phyloP scores from a whole-genome alignment of 1,140 invertebrate species.

The Heterodera carotae region DNA sequence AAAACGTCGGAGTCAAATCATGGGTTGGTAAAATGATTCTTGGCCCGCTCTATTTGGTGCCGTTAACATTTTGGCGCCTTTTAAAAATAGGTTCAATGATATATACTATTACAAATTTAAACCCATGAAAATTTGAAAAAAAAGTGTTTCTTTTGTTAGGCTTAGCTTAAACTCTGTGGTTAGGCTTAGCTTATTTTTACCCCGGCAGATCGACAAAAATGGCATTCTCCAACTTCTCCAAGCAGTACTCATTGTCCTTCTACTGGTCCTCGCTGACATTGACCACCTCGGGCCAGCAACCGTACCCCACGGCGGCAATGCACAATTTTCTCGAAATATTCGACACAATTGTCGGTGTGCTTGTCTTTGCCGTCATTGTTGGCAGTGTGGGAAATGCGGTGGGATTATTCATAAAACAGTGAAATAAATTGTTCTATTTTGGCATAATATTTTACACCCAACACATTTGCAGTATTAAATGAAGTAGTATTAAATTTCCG shows the following conservation, averaged over 20 bases:
- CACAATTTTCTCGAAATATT: constrained; percentile 72
- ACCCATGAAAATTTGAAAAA: too few species aligned
- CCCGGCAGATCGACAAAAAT: constrained; percentile 12
- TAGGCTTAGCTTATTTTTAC: too few species aligned
- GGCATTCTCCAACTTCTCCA: constrained; percentile 53
- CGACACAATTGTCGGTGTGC: constrained; percentile 82
- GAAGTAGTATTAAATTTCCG: too few species aligned
- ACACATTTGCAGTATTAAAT: too few species aligned
- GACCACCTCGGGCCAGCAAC: constrained; percentile 79
- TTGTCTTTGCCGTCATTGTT: constrained; percentile 82
- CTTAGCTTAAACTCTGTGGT: not conserved
- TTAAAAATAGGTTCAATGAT: too few species aligned
- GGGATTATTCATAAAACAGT: too few species aligned
- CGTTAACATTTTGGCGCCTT: too few species aligned
- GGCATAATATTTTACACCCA: too few species aligned
- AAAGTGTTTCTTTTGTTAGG: not conserved
- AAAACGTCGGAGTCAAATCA: too few species aligned
- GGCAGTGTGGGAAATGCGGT: constrained; percentile 93
- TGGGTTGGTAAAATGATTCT: too few species aligned
- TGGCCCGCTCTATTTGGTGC: too few species aligned
- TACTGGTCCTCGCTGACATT: constrained; percentile 93
- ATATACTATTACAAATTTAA: too few species aligned
- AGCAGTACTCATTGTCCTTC: constrained; percentile 75
- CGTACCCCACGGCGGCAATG: constrained; percentile 48
- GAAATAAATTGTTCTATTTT: not conserved